These are phyloP conservation scores for Danaus melanippus DNA, from an alignment of 1,140 invertebrate genomes.

Conservation along the genomic window DNA sequence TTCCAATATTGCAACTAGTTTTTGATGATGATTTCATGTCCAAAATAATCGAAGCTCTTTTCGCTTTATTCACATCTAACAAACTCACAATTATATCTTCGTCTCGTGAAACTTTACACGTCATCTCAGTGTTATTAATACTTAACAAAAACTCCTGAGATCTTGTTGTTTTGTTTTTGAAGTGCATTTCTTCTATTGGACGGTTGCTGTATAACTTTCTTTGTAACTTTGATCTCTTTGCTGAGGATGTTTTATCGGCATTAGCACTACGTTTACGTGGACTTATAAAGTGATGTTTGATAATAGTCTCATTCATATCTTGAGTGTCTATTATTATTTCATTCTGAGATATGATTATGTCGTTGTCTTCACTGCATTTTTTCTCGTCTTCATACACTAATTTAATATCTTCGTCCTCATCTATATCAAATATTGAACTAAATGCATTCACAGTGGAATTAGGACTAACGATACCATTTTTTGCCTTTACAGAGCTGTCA, in stretches of 20 bases:
- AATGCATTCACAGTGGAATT: slow-evolving; percentile 55
- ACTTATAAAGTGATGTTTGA: slow-evolving; percentile 34
- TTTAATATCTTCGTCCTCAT: slow-evolving; percentile 53
- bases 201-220: slow-evolving; percentile 5
- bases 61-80: slow-evolving; percentile 25
- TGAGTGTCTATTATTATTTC: slow-evolving; percentile 35
- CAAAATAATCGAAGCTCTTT: slow-evolving; percentile 35
- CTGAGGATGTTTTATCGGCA: slow-evolving; percentile 18
- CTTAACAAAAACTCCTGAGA: slow-evolving; percentile 10
- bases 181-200: slow-evolving; percentile 7
- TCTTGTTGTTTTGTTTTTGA: slow-evolving; percentile 8
- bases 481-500: no score
- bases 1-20: slow-evolving; percentile 40
- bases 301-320: slow-evolving; percentile 20
- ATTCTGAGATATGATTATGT: slow-evolving; percentile 23
- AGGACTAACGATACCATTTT: slow-evolving; percentile 34
- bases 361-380: slow-evolving; percentile 15
- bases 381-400: slow-evolving; percentile 52
- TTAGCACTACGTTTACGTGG: slow-evolving; percentile 36
- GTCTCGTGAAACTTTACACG: slow-evolving; percentile 31
- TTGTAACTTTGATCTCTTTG: slow-evolving; percentile 36
- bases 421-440: slow-evolving; percentile 40
- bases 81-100: slow-evolving; percentile 36
- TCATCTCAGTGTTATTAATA: slow-evolving; percentile 11
- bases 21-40: slow-evolving; percentile 22